Evolutionary conservation across 2,797 vertebrate genomes (phyloP).

Genomic region (Bothrops alternatus): DNA sequence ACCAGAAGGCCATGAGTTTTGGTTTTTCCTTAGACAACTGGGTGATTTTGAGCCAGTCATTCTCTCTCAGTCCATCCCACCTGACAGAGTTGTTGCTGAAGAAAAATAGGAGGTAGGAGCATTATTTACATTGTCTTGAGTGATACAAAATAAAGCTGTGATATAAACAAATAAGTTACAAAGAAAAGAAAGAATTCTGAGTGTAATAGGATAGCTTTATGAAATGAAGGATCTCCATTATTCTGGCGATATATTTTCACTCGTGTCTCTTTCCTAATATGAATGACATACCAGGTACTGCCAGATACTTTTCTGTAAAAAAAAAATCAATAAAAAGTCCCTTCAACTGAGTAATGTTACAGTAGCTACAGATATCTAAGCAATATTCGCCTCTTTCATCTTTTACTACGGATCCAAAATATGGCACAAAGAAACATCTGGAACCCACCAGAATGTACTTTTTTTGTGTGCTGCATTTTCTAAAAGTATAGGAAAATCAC

Average conservation of each 20-base stretch:
- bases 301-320: neutral
- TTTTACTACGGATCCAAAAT: neutral
- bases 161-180: neutral
- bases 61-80: neutral
- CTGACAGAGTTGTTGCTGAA: neutral
- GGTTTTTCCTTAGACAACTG: neutral
- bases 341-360: neutral
- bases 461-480: constrained; percentile 49
- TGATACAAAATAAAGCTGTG: neutral
- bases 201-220: neutral
- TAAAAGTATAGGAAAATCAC: constrained; percentile 50
- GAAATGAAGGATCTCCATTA: neutral
- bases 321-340: neutral
- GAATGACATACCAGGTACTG: neutral
- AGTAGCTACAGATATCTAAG: neutral
- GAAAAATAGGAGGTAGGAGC: neutral
- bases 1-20: neutral
- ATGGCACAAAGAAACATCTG: neutral
- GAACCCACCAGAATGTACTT: constrained; percentile 24
- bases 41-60: neutral
- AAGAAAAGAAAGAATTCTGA: neutral
- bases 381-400: fast-evolving
- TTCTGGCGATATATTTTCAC: neutral
- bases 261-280: neutral
- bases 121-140: neutral